Evolutionary conservation across 2,113 vertebrate genomes (phyloP), one percentile per base, ranked within the genome.

Genomic region (Dinomys branickii): DNA sequence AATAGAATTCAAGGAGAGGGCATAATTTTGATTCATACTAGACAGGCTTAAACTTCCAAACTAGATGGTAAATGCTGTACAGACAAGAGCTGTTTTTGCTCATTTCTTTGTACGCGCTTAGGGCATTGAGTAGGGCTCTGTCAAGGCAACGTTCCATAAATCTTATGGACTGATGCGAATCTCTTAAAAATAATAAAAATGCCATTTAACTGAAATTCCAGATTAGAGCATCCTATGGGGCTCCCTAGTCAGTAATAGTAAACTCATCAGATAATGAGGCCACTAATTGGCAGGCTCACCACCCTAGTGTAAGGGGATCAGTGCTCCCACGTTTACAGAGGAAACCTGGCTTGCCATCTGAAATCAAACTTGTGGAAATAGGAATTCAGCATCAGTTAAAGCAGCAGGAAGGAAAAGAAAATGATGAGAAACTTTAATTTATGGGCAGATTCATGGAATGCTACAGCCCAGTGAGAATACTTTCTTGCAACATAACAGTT

Each of bases 111-210:
- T 11, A 8, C 17, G 17, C 26, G 50, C 26, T 86, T 22, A 22
- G 54, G 30, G 41, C 28, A 3, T 7, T 30, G 50, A 65, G 22
- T 13, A 30, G 63, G 35, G 7, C 63, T 88, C 84, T 26, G 28
- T 6, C 4, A 7, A 73, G 38, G 67, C 63, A 33, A 8, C 33
- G 14, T n/a, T 91, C 38, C 58, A 82, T 97, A 85, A 89, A 96
- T 93, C 94, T 83, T 91, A 81, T 19, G 61, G 88, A 92, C 75
- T 88, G 81, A 35, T 80, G 54, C 58, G 87, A 92, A 92, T 90
- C 87, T 95, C 19, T 91, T 84, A 91, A 96, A 96, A 96, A 94
- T 77, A 63, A 95, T 93, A 85, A 96, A 98, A 97, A n/a, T 88
- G 14, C 56, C 81, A 69, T 90, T 85, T 92, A 82, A 84, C 85